These are phyloP conservation scores for Wasmannia auropunctata DNA, from an alignment of 1,140 invertebrate species.

Conservation along the genomic window DNA sequence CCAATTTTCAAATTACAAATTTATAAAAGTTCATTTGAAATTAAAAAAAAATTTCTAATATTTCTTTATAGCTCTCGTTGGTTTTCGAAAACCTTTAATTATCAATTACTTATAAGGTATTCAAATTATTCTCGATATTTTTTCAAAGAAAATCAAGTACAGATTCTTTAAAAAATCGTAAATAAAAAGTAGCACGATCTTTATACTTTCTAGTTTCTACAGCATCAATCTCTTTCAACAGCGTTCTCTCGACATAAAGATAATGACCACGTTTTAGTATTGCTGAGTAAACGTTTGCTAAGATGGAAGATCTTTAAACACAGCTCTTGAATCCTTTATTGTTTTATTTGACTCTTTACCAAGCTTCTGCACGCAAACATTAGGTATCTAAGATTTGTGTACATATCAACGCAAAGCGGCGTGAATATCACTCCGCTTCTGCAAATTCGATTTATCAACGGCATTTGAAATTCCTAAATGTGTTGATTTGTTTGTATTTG, in stretches of 20 bases:
- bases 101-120: not conserved
- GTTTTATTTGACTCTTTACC: slow-evolving; percentile 8
- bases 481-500: slow-evolving; percentile 19
- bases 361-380: not conserved
- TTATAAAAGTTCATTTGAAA: not conserved
- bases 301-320: not conserved
- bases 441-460: slow-evolving; percentile 4
- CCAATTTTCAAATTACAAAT: not conserved
- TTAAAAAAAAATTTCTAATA: not conserved
- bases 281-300: not conserved
- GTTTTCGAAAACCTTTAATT: not conserved
- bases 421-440: not conserved
- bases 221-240: not conserved
- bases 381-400: not conserved
- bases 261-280: slow-evolving; percentile 26
- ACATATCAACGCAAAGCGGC: not conserved
- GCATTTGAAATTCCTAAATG: not conserved
- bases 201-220: not conserved
- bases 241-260: not conserved
- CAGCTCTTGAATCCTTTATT: not conserved
- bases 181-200: not conserved
- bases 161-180: not conserved
- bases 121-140: not conserved
- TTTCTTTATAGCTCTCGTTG: too few species aligned
- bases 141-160: not conserved